These are phyloP conservation scores for Channallabes apus DNA, from an alignment of 2,797 vertebrate genomes.

Conservation along the genomic window DNA sequence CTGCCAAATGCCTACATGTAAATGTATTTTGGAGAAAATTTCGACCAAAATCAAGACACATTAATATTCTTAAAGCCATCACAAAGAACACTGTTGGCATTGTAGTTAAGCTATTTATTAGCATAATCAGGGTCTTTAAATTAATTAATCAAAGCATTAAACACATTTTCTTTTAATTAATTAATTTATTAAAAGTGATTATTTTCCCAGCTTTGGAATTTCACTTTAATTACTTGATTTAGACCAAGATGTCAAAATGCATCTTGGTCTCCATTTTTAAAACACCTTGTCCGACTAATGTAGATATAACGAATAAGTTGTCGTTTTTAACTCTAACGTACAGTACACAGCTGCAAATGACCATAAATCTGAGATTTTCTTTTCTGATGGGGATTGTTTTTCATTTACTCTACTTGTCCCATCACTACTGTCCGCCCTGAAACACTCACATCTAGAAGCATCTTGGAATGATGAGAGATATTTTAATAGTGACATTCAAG, in stretches of 20 bases:
- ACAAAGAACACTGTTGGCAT: background rate
- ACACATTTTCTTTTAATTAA: background rate
- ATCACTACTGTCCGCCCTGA: conserved; percentile 1
- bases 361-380: background rate
- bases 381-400: background rate
- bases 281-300: background rate
- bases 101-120: conserved; percentile 2
- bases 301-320: background rate
- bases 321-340: background rate
- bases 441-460: conserved; percentile 49
- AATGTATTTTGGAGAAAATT: background rate
- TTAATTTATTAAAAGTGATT: background rate
- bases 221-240: background rate
- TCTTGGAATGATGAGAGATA: conserved; percentile 58
- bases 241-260: background rate
- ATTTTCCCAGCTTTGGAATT: background rate
- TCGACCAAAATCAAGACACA: background rate
- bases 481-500: conserved; percentile 60
- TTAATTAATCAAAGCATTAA: background rate
- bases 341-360: background rate
- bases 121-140: background rate
- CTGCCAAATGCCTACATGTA: too few relatives aligned
- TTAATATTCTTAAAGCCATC: background rate
- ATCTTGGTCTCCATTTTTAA: background rate
- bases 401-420: background rate